Base-by-base conservation (phyloP, 37 sponge, comb jelly and placozoan genomes). In the Beroe ovata region DNA sequence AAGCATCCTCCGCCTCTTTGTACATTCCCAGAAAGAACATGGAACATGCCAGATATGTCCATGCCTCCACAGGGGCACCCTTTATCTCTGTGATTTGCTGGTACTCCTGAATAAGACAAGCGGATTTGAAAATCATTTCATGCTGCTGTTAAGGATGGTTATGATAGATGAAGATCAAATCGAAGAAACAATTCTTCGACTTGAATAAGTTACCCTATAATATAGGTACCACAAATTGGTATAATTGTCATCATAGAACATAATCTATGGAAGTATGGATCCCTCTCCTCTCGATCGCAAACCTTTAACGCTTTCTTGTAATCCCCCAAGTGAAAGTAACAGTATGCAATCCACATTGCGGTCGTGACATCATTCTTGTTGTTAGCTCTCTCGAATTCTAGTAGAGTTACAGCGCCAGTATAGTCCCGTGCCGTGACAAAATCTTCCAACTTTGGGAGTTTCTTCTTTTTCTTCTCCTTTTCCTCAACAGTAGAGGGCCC, bases 21-120 rank as follows among this genome's bases (percentile, higher is more conserved):
- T 96, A 99, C 96, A 96, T 95, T 29, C 99, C 99, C 54, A 99
- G 84, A 91, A 95, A 95, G 91, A 99, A 95, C 90, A 93, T 92
- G 64, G 94, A 93, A 58, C 93, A 94, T 6, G 94, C 96, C 18
- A 99, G 90, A 39, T 94, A 91, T 25, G 47, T 40, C 92, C 93
- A 93, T 16, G 89, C 72, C 37, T 98, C 99, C 29, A 94, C 92
- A 28, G 89, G 71, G 41, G 91, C 90, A 29, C 88, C 71, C 19
- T 91, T 92, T 4, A 2, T 39, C 38, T 92, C 71, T 33, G 91
- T 77, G 60, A 98, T 64, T 20, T 16, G 30, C 40, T 92, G 91
- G 91, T 96, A 98, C 88, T 96, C 99, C 96, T 96, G 71, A 8
- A 71, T 0, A 38, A 39, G 72, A 29, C 21, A 11, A 60, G 25